Evolutionary conservation across 2,888 invertebrate genomes (phyloP), one percentile per base, ranked within the genome.

Genomic region (Unio pictorum): DNA sequence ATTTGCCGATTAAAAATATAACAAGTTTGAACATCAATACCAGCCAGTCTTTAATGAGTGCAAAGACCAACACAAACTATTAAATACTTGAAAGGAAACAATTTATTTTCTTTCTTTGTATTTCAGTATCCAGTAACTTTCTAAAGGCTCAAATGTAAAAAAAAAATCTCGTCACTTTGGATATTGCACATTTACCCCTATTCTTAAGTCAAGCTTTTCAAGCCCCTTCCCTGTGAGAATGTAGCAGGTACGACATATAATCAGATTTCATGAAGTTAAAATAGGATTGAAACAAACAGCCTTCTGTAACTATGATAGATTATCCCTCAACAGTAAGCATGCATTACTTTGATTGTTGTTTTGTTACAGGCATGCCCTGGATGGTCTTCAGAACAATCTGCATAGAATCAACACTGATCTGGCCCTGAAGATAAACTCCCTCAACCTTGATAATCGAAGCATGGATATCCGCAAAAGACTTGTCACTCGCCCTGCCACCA

Each of bases 321-420:
- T 17, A 17, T 57, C 26, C 55, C 45, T 7, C n/a, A 17, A 18
- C 18, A 56, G 59, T 56, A 58, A 28, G 18, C n/a, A 23, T 55
- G 6, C 26, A 55, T 65, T 45, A 45, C 45, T 45, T 11, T 45
- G 15, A 45, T 45, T 15, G 11, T 45, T 45, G 61, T 66, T 56
- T 64, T 71, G 63, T 83, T 80, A 26, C 81, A 90, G 90, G 76
- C 90, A 90, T 82, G 88, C 88, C 59, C 79, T 90, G 76, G 89
- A 90, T 76, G 87, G 87, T 58, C 80, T 90, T 61, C 86, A 90
- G 79, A 84, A 88, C 78, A 89, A 90, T 72, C 82, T 90, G 55
- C 88, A 90, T 77, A 75, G 88, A 55, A 88, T 90, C 77, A 89
- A 90, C 70, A 87, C 89, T 78, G 90, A 90, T 71, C 82, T 90